Evolutionary conservation across 64 coral and sea anemone species (phyloP).

Genomic region (Dendronephthya gigantea): DNA sequence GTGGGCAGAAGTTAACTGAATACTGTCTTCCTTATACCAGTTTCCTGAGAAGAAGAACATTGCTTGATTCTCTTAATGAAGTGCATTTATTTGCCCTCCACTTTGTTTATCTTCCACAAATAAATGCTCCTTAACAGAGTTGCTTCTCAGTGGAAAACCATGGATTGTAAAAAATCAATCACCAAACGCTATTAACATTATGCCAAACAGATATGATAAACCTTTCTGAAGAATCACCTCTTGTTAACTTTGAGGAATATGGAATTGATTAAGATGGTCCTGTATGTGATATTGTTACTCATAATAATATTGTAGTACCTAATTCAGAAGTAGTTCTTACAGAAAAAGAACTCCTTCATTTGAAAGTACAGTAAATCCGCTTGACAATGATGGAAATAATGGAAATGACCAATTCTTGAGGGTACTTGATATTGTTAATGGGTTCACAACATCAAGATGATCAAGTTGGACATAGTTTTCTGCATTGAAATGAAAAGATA

Average conservation of each 20-base stretch:
- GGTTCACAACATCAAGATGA: too few species aligned
- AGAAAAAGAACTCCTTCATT: background rate
- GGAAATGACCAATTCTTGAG: conserved; percentile 12
- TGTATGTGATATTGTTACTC: background rate
- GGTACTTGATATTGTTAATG: background rate
- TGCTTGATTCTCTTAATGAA: conserved; percentile 7
- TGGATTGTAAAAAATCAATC: background rate
- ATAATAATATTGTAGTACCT: conserved; percentile 34
- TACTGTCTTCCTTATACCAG: conserved; percentile 19
- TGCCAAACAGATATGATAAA: conserved; percentile 21
- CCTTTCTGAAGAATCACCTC: background rate
- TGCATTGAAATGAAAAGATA: too few species aligned
- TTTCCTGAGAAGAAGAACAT: background rate
- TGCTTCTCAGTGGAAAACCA: background rate
- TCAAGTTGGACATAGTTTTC: too few species aligned
- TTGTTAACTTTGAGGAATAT: conserved; percentile 1
- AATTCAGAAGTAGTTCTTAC: background rate
- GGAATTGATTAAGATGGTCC: conserved; percentile 29
- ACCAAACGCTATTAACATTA: background rate
- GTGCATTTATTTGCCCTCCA: background rate
- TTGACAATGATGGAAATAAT: conserved; percentile 25
- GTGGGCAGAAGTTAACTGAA: conserved; percentile 19
- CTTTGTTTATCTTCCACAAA: background rate
- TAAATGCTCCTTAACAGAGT: background rate
- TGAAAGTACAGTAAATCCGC: too few species aligned